Evolutionary conservation across 2,797 vertebrate species (phyloP), one percentile per base, ranked within the genome.

Genomic region (Bovichtus diacanthus): DNA sequence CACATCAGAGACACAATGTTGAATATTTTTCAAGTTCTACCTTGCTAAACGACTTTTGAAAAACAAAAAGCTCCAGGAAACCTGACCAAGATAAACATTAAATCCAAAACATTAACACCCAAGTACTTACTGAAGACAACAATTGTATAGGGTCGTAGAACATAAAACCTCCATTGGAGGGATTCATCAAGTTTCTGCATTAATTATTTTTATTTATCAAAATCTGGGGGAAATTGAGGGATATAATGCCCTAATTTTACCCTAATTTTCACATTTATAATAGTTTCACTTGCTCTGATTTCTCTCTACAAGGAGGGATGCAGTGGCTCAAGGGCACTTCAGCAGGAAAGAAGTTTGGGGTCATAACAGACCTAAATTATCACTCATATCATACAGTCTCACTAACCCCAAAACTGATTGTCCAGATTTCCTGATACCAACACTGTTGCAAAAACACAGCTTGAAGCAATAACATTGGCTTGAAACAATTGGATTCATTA

Each of bases 261-360:
- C 56, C 27, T 19, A 2, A 41, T 43, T 31, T 38, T 44, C 31
- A 71, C 15, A 29, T 39, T 36, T 34, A 47, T 23, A 12, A 31
- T 43, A 3, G 41, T 47, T 62, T 44, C 15, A 13, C 23, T 8
- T 49, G 0, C 31, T 73, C 38, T 0, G 21, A 46, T 27, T 34
- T 68, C 31, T 29, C 49, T 65, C 43, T 1, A 10, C 10, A 21
- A 36, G 16, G 1, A 50, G 3, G 2, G 53, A 41, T 29, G 53
- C 39, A 76, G 55, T 27, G 70, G 60, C 70, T 81, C 59, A 1
- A 78, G 65, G 69, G 71, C 70, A 80, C 78, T 56, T 86, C 55
- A 87, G 72, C 54, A 70, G 66, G 43, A 25, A 49, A 47, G 50
- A 23, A 7, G n/a, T 41, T 29, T 49, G 18, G 4, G 36, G 49